Evolutionary conservation across 2,797 vertebrate species (phyloP).

Genomic region (Pachyuromys duprasi): DNA sequence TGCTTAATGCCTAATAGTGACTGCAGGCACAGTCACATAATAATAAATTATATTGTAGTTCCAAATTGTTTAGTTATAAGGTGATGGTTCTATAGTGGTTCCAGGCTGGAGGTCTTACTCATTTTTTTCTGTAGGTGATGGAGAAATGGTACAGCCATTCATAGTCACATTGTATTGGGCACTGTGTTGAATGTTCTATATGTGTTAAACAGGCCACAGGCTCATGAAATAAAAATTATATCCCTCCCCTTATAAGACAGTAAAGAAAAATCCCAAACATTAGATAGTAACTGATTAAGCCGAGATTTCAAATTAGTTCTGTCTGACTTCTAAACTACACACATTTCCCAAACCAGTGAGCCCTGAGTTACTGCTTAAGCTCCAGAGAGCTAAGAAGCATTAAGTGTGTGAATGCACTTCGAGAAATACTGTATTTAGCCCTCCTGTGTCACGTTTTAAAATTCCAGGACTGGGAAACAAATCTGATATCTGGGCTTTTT

Average conservation of each 20-base stretch:
- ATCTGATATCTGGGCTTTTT: conserved; percentile 3
- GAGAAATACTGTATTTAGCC: conserved; percentile 19
- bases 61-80: conserved; percentile 61
- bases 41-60: conserved; percentile 48
- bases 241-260: background rate
- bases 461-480: conserved; percentile 40
- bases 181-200: background rate
- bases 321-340: conserved; percentile 26
- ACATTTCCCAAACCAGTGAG: background rate
- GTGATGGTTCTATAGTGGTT: conserved; percentile 53
- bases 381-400: conserved; percentile 25
- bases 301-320: conserved; percentile 51
- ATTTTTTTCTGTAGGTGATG: conserved; percentile 34
- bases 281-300: conserved; percentile 18
- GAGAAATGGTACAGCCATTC: conserved; percentile 39
- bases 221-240: conserved; percentile 48
- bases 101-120: conserved; percentile 49
- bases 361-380: background rate
- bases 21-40: conserved; percentile 31
- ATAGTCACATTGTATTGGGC: background rate
- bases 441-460: background rate
- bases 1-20: conserved; percentile 40
- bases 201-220: conserved; percentile 32
- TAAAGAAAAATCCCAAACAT: background rate
- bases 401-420: background rate